A percentile compares a stretch with the other conserved stretches of the same genome.
These are phyloP conservation scores for Catharus bicknelli DNA, from an alignment of 2,113 vertebrate species.

Conservation along the genomic window DNA sequence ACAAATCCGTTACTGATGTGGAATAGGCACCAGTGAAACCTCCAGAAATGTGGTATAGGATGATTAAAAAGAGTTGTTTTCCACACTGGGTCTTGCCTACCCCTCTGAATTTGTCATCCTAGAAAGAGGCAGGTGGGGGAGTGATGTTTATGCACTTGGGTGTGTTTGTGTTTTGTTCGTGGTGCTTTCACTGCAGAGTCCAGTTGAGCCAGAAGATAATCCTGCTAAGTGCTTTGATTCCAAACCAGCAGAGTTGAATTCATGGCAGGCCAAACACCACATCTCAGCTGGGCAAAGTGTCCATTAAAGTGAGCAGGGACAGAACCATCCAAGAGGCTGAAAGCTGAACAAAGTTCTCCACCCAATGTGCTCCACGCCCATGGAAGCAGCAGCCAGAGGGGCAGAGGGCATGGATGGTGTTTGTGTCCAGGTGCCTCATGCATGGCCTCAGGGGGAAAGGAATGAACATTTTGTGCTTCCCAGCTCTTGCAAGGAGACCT, in stretches of 20 bases:
- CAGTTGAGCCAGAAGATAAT: background rate
- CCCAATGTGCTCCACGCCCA: accelerated
- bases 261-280: background rate
- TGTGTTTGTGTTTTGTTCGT: conserved; percentile 20
- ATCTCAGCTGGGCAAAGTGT: background rate
- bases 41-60: background rate
- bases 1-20: background rate
- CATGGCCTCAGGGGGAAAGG: background rate
- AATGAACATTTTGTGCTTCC: background rate
- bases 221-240: background rate
- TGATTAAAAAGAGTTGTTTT: background rate
- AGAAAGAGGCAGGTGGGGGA: background rate
- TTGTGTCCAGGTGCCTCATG: background rate
- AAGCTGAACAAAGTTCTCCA: background rate
- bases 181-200: background rate
- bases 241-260: background rate
- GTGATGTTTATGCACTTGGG: background rate
- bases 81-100: background rate
- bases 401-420: background rate
- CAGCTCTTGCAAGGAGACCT: background rate
- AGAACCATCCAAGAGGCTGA: background rate
- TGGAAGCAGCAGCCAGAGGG: background rate
- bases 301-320: background rate
- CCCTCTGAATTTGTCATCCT: background rate
- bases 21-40: background rate